Conservation (phyloP, 2,113 vertebrate species). For the Nipponia nippon region DNA sequence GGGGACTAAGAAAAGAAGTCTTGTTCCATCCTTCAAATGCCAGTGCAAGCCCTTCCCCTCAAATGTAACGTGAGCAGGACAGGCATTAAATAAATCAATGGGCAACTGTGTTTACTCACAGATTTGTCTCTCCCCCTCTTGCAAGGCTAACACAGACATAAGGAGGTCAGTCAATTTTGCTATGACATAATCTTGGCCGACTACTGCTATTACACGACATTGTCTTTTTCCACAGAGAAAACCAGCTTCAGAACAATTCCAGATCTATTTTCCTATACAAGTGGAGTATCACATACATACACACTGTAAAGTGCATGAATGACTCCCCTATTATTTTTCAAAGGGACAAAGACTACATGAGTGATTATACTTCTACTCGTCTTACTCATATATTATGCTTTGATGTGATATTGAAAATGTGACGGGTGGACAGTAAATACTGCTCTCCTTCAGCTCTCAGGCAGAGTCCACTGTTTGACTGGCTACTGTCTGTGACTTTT, state of each 20-base stretch:
- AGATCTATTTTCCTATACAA: background rate
- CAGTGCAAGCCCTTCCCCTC: background rate
- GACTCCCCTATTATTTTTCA: background rate
- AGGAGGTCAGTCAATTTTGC: background rate
- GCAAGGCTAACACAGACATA: background rate
- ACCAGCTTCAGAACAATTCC: background rate
- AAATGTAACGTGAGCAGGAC: background rate
- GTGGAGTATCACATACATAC: background rate
- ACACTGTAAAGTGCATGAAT: background rate
- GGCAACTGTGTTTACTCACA: background rate
- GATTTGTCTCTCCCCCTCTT: background rate
- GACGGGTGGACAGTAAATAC: background rate
- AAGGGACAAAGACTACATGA: background rate
- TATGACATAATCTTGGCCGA: background rate
- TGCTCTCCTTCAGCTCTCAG: background rate
- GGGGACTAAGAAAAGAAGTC: background rate
- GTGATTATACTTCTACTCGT: background rate
- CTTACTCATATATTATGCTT: background rate
- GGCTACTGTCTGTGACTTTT: background rate
- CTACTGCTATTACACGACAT: rapidly evolving
- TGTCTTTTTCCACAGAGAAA: background rate
- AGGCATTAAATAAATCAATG: background rate
- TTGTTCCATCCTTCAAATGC: background rate
- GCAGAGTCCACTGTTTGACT: background rate
- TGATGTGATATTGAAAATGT: background rate